These are phyloP conservation scores for Apamea sordens DNA, from an alignment of 2,888 invertebrate genomes.

Conservation along the genomic window DNA sequence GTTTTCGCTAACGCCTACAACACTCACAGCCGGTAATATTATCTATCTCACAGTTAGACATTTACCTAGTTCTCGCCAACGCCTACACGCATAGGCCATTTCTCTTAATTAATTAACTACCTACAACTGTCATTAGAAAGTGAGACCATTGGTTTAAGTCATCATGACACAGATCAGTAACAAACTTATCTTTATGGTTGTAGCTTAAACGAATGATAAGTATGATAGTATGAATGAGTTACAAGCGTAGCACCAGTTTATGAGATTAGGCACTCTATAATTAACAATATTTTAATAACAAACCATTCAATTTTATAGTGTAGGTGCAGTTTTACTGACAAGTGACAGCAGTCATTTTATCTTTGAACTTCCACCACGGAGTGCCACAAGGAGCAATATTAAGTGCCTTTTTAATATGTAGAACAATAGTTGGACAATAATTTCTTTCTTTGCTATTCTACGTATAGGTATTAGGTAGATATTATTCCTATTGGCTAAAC, in stretches of 20 bases:
- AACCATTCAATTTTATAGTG: conserved; percentile 19
- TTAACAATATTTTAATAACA: conserved; percentile 24
- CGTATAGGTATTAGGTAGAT: background rate
- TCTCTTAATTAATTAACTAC: conserved; percentile 12
- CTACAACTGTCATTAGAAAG: background rate
- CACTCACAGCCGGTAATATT: too few species aligned
- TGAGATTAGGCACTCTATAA: conserved; percentile 25
- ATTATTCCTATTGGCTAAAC: background rate
- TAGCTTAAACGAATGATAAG: conserved; percentile 27
- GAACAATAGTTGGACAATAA: background rate
- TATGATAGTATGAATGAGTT: conserved; percentile 15
- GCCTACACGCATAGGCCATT: conserved; percentile 4
- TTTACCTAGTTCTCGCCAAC: conserved; percentile 8
- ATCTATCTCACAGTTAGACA: too few species aligned
- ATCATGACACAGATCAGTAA: conserved; percentile 18
- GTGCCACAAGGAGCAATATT: conserved; percentile 22
- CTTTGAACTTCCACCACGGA: background rate
- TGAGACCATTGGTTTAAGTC: conserved; percentile 4
- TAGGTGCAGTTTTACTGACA: background rate
- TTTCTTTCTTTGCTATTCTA: background rate
- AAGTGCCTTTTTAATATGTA: background rate
- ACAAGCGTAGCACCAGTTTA: conserved; percentile 2
- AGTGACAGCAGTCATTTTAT: background rate
- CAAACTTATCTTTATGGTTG: conserved; percentile 45
- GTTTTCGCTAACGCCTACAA: too few species aligned